These are phyloP conservation scores for Linurgus olivaceus DNA, from an alignment of 2,797 vertebrate species.

Conservation along the genomic window DNA sequence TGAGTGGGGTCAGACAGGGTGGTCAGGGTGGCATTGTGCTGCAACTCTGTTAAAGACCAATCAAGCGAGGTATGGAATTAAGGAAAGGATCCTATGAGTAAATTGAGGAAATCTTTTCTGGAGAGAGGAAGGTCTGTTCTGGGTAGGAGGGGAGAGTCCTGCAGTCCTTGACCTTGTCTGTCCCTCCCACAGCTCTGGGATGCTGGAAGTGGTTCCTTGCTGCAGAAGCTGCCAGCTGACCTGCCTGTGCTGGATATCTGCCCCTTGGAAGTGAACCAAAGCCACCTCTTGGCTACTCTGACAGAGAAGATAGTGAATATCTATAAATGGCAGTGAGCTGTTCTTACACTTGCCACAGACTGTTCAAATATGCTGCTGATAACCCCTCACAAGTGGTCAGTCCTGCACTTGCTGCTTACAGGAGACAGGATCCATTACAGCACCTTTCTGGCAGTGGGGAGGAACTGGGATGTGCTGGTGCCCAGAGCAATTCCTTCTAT, in stretches of 20 bases:
- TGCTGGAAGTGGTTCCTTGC: constrained; percentile 83
- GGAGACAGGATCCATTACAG: background rate
- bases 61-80: background rate
- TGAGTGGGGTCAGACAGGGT: background rate
- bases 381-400: background rate
- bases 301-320: constrained; percentile 91
- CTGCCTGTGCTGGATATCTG: constrained; percentile 91
- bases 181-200: constrained; percentile 86
- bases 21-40: background rate
- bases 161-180: background rate
- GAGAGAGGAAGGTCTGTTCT: background rate
- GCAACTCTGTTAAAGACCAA: background rate
- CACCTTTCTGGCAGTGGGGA: background rate
- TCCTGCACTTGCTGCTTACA: background rate
- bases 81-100: background rate
- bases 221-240: constrained; percentile 89
- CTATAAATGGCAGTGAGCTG: constrained; percentile 89
- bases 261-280: constrained; percentile 84
- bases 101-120: background rate
- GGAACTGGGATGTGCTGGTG: background rate
- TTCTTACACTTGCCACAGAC: fast-evolving
- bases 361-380: background rate
- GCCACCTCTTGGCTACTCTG: constrained; percentile 85
- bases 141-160: background rate
- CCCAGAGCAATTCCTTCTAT: background rate